phyloP scores from a whole-genome alignment of 2,113 vertebrate species.

The Petaurus breviceps region DNA sequence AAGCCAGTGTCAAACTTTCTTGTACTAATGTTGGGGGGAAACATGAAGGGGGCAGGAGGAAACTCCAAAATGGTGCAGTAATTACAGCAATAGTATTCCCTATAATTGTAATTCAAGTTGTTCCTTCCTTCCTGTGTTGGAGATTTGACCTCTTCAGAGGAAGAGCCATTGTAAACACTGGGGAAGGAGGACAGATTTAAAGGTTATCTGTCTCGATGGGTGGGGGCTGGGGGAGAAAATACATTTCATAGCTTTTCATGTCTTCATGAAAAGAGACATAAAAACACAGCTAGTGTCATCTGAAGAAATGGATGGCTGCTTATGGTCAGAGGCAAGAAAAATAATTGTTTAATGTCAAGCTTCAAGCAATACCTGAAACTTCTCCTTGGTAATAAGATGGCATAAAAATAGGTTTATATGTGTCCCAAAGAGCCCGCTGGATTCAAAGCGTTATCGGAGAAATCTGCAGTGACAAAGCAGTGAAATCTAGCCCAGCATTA shows the following conservation, averaged over 20 bases:
- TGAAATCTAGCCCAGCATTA: not conserved
- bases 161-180: conserved; percentile 65
- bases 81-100: conserved; percentile 52
- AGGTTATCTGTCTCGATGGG: conserved; percentile 66
- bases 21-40: conserved; percentile 50
- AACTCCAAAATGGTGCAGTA: conserved; percentile 50
- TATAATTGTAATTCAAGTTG: conserved; percentile 55
- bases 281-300: conserved; percentile 60
- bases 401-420: not conserved
- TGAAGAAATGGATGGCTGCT: conserved; percentile 59
- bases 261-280: conserved; percentile 54
- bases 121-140: conserved; percentile 51
- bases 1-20: conserved; percentile 42
- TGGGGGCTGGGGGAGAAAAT: not conserved
- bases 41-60: conserved; percentile 32
- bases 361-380: conserved; percentile 65
- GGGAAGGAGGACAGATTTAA: conserved; percentile 71
- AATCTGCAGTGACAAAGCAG: conserved; percentile 25
- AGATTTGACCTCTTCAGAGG: conserved; percentile 46
- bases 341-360: conserved; percentile 69
- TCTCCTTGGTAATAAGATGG: conserved; percentile 38
- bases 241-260: conserved; percentile 31
- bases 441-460: not conserved
- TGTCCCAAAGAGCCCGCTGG: conserved; percentile 22
- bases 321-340: conserved; percentile 71